A percentile compares a stretch with the other conserved stretches of the same genome.
These are phyloP conservation scores for Habroteleia sp. DNA, from an alignment of 2,888 invertebrate genomes.

Conservation along the genomic window DNA sequence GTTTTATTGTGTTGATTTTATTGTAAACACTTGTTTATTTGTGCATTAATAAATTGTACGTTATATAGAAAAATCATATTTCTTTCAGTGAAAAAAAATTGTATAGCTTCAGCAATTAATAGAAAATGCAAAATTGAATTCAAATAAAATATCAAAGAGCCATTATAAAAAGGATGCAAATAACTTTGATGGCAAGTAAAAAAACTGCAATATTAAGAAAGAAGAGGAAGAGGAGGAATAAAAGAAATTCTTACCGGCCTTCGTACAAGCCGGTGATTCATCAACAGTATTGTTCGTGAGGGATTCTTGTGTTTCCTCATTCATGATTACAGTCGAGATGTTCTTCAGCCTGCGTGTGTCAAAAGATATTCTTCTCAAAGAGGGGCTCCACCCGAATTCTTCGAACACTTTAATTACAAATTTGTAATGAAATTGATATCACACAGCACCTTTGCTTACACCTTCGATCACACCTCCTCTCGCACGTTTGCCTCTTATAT, in stretches of 20 bases:
- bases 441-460: background rate
- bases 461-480: background rate
- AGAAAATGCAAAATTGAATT: too few species aligned
- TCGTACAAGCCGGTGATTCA: conserved; percentile 71
- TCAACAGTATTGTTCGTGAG: conserved; percentile 69
- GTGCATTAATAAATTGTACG: too few species aligned
- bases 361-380: conserved; percentile 7
- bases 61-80: too few species aligned
- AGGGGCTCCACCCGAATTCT: conserved; percentile 36
- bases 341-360: background rate
- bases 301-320: conserved; percentile 73
- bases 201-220: too few species aligned
- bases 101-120: too few species aligned
- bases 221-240: background rate
- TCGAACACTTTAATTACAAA: conserved; percentile 1
- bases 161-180: background rate
- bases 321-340: conserved; percentile 68
- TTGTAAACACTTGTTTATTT: too few species aligned
- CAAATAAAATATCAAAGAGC: too few species aligned
- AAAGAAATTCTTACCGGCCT: conserved; percentile 71
- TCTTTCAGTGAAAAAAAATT: too few species aligned
- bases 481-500: too few species aligned
- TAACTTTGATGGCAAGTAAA: too few species aligned
- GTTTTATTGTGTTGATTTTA: too few species aligned
- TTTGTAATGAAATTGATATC: background rate